These are phyloP conservation scores for Hirtodrosophila confusa DNA, from an alignment of 2,888 invertebrate species.

Conservation along the genomic window DNA sequence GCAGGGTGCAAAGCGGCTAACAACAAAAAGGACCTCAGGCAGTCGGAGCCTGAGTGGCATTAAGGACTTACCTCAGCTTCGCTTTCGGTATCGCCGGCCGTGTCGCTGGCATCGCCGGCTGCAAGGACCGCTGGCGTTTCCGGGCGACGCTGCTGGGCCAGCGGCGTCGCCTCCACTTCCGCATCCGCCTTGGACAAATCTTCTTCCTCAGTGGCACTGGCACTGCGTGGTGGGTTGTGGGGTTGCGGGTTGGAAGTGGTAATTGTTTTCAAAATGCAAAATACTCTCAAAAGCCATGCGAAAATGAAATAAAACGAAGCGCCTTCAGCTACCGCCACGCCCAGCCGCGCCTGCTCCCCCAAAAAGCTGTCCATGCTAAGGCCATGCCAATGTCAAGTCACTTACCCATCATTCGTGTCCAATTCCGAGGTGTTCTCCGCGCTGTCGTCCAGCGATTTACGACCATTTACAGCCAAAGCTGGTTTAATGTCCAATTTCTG, in stretches of 20 bases:
- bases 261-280: slow-evolving; percentile 69
- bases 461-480: slow-evolving; percentile 74
- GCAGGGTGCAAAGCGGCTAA: slow-evolving; percentile 48
- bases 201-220: slow-evolving; percentile 74
- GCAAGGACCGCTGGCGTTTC: slow-evolving; percentile 59
- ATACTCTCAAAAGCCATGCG: slow-evolving; percentile 63
- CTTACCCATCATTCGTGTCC: slow-evolving; percentile 82
- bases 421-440: slow-evolving; percentile 82
- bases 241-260: background rate
- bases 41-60: slow-evolving; percentile 1
- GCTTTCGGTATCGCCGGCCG: slow-evolving; percentile 41
- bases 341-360: slow-evolving; percentile 1
- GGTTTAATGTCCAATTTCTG: slow-evolving; percentile 78
- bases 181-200: slow-evolving; percentile 60
- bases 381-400: slow-evolving; percentile 56
- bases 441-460: slow-evolving; percentile 76
- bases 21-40: slow-evolving; percentile 21
- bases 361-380: slow-evolving; percentile 32
- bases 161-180: slow-evolving; percentile 20
- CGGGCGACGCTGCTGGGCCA: slow-evolving; percentile 43
- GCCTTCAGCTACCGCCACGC: background rate
- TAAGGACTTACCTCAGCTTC: slow-evolving; percentile 60
- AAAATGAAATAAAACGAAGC: slow-evolving; percentile 41
- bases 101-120: slow-evolving; percentile 23
- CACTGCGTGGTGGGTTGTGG: slow-evolving; percentile 43